Evolutionary conservation across 2,888 invertebrate species (phyloP).

Genomic region (Laspeyria flexula): DNA sequence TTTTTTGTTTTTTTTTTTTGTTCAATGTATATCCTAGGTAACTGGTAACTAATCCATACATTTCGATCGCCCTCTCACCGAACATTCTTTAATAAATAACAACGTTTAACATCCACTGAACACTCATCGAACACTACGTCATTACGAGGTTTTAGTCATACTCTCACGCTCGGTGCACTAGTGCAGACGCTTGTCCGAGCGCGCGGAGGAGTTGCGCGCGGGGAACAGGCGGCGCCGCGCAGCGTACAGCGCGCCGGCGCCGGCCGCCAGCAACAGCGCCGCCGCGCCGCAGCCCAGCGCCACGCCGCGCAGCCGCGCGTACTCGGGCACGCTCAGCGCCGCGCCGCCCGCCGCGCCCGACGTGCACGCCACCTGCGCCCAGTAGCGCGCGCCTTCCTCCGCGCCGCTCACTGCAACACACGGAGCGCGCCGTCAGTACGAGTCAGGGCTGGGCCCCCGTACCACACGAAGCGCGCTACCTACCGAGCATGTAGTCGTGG

Average conservation of each 20-base stretch:
- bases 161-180: conserved; percentile 19
- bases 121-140: conserved; percentile 2
- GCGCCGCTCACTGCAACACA: conserved; percentile 87
- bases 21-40: too few species aligned
- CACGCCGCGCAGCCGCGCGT: conserved; percentile 89
- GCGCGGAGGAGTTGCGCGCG: conserved; percentile 25
- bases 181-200: conserved; percentile 48
- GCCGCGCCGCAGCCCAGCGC: conserved; percentile 90
- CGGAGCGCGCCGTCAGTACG: too few species aligned
- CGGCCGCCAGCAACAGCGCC: conserved; percentile 88
- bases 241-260: conserved; percentile 86
- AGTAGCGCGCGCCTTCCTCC: conserved; percentile 90
- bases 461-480: not conserved
- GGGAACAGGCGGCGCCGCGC: conserved; percentile 62
- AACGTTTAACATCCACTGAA: conserved; percentile 25
- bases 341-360: conserved; percentile 88
- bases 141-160: conserved; percentile 11
- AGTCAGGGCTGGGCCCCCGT: not conserved
- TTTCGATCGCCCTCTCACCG: conserved; percentile 9
- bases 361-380: conserved; percentile 90
- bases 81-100: conserved; percentile 38
- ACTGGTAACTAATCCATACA: conserved; percentile 2
- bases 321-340: conserved; percentile 89
- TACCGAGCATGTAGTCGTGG: conserved; percentile 88
- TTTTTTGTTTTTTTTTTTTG: too few species aligned